Percentiles rank a stretch among this genome's conserved stretches.
These are phyloP conservation scores for Tachysurus fulvidraco DNA, from an alignment of 2,113 vertebrate genomes.

Conservation along the genomic window DNA sequence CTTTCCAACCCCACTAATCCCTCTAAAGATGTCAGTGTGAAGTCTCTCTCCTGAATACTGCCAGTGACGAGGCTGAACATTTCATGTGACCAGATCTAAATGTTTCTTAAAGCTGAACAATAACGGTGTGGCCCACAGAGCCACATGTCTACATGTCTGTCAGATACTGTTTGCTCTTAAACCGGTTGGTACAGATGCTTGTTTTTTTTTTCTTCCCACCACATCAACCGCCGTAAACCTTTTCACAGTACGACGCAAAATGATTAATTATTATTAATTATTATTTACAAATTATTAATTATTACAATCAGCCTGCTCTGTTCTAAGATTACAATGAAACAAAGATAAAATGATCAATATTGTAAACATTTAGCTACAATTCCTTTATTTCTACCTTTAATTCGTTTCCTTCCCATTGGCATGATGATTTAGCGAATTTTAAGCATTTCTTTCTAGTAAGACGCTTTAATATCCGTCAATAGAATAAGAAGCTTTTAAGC, in stretches of 20 bases:
- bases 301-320: too few species aligned
- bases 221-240: not conserved
- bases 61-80: not conserved
- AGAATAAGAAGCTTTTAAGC: not conserved
- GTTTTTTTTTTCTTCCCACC: not conserved
- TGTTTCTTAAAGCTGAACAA: not conserved
- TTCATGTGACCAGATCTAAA: not conserved
- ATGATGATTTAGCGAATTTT: not conserved
- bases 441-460: not conserved
- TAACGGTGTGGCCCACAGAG: not conserved
- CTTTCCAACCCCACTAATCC: not conserved
- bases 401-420: not conserved
- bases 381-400: not conserved
- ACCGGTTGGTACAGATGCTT: not conserved
- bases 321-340: not conserved
- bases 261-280: too few species aligned
- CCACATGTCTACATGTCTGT: not conserved
- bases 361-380: not conserved
- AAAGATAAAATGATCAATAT: not conserved
- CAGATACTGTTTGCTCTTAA: not conserved
- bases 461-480: not conserved
- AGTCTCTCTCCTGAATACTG: not conserved
- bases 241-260: too few species aligned
- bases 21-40: not conserved
- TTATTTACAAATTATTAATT: too few species aligned